Evolutionary conservation across 2,113 vertebrate species (phyloP).

Genomic region (Tricholaema leucomelas): DNA sequence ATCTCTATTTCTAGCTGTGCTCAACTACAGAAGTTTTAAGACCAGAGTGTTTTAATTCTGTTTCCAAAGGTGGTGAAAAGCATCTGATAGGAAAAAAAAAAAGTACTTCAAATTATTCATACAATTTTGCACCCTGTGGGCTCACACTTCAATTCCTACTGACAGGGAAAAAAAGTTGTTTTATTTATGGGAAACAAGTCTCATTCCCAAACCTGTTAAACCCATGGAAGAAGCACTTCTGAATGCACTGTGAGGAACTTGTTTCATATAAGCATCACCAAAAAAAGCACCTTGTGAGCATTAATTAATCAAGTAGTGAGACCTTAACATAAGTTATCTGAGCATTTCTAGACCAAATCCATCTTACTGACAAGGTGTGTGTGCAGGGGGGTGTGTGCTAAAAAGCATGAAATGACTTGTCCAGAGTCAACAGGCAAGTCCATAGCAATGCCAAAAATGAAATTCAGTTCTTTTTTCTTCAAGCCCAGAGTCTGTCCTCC

Average conservation of each 20-base stretch:
- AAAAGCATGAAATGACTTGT: neutral
- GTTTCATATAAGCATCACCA: neutral
- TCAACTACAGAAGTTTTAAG: neutral
- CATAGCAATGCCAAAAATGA: neutral
- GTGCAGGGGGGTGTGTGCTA: neutral
- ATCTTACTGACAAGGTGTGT: neutral
- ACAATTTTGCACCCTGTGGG: neutral
- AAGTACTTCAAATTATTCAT: neutral
- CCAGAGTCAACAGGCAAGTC: neutral
- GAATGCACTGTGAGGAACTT: neutral
- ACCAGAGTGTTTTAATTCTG: neutral
- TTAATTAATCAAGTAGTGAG: slow-evolving; percentile 45
- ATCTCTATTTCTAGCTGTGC: neutral
- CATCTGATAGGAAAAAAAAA: neutral
- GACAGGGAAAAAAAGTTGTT: neutral
- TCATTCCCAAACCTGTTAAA: slow-evolving; percentile 1
- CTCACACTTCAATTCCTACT: neutral
- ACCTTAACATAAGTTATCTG: neutral
- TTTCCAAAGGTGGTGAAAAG: neutral
- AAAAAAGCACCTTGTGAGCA: neutral
- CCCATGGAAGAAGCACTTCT: neutral
- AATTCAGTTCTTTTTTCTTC: neutral
- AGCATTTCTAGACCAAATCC: neutral
- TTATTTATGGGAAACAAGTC: slow-evolving; percentile 13
- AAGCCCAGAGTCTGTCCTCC: neutral